Conservation (phyloP, 2,888 invertebrate species). For the Coelopa pilipes region DNA sequence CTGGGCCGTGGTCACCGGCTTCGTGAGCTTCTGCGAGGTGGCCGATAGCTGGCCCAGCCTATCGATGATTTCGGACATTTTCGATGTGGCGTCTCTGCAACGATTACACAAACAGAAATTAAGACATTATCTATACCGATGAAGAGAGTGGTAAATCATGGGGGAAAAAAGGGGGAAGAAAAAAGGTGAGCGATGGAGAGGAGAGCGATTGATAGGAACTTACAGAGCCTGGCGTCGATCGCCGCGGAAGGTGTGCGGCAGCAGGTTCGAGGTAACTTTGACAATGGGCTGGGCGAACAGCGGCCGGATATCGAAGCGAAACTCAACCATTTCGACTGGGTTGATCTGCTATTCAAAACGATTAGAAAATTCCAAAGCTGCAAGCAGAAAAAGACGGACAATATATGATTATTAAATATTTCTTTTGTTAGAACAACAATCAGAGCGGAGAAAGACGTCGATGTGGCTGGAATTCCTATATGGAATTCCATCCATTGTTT, state of each 20-base stretch:
- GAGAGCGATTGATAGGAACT: constrained; percentile 49
- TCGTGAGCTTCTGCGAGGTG: constrained; percentile 77
- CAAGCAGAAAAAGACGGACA: background rate
- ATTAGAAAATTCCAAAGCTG: background rate
- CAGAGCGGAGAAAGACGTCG: too few relatives aligned
- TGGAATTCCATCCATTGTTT: background rate
- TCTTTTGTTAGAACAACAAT: too few relatives aligned
- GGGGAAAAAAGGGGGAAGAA: background rate
- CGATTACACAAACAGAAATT: constrained; percentile 32
- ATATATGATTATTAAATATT: too few relatives aligned
- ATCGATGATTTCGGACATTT: constrained; percentile 75
- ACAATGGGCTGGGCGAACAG: constrained; percentile 69
- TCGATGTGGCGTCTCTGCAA: constrained; percentile 71
- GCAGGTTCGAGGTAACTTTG: constrained; percentile 68
- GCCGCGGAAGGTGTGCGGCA: constrained; percentile 69
- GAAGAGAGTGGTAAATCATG: background rate
- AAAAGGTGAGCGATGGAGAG: background rate
- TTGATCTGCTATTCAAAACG: too few relatives aligned
- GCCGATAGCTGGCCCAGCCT: constrained; percentile 79
- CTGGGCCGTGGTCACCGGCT: constrained; percentile 78
- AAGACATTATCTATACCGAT: constrained; percentile 34
- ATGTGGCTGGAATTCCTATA: too few relatives aligned
- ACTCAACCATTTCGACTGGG: constrained; percentile 67
- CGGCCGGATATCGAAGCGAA: constrained; percentile 70
- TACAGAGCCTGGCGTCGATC: constrained; percentile 70